phyloP scores from a whole-genome alignment of 2,113 vertebrate genomes.

The Proteles cristata region DNA sequence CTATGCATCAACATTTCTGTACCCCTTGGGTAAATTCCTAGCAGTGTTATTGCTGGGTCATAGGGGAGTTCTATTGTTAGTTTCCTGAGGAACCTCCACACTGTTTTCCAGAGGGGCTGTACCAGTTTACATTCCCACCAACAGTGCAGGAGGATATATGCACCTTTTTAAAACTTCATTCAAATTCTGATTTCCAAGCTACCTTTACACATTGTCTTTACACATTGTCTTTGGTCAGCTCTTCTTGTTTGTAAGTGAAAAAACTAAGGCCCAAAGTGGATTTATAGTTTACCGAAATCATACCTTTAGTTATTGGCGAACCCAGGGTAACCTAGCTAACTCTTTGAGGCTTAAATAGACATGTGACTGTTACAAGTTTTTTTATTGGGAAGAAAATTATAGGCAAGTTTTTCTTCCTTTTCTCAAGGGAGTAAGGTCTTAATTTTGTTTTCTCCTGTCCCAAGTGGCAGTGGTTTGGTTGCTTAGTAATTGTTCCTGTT shows the following conservation, averaged over 20 bases:
- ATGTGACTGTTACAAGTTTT: slow-evolving; percentile 2
- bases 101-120: no score
- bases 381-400: slow-evolving; percentile 31
- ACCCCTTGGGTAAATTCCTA: no score
- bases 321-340: not conserved
- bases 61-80: no score
- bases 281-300: slow-evolving; percentile 29
- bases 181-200: not conserved
- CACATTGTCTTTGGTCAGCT: not conserved
- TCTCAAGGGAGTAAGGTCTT: slow-evolving; percentile 29
- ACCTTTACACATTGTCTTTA: not conserved
- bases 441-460: slow-evolving; percentile 50
- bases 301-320: not conserved
- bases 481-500: slow-evolving; percentile 43
- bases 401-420: slow-evolving; percentile 35
- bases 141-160: not conserved
- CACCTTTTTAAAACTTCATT: not conserved
- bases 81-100: no score
- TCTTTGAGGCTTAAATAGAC: slow-evolving; percentile 8
- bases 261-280: not conserved
- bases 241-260: slow-evolving; percentile 38
- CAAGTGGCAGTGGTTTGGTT: slow-evolving; percentile 35
- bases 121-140: no score
- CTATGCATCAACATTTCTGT: no score
- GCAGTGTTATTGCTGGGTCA: no score